Conservation (phyloP, 2,888 invertebrate genomes). For the Oscheius sp. region DNA sequence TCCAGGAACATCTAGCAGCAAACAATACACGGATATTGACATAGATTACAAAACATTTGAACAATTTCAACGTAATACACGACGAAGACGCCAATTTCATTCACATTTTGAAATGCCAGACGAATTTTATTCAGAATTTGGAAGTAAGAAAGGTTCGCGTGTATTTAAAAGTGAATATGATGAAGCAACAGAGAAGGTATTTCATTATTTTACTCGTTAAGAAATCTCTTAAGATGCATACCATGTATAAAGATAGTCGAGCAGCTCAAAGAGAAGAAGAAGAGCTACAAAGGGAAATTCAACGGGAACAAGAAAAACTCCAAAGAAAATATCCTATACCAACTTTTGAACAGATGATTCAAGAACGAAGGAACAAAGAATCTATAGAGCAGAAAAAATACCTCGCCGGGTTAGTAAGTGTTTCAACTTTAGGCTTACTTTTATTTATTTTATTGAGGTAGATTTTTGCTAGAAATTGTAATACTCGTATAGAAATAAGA, state of each 20-base stretch:
- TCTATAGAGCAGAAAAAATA: constrained; percentile 43
- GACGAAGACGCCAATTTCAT: constrained; percentile 48
- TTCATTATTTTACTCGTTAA: neutral
- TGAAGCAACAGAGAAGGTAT: constrained; percentile 41
- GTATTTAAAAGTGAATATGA: constrained; percentile 54
- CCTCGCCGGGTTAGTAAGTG: constrained; percentile 39
- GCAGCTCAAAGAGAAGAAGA: constrained; percentile 59
- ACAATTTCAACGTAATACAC: constrained; percentile 61
- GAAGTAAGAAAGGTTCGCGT: constrained; percentile 38
- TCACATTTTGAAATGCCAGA: constrained; percentile 59
- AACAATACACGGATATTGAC: constrained; percentile 64
- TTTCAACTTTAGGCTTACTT: constrained; percentile 7
- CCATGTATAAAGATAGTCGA: constrained; percentile 56
- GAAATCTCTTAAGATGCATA: neutral
- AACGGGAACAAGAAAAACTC: constrained; percentile 52
- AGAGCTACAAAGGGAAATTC: constrained; percentile 54
- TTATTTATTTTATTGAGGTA: constrained; percentile 1
- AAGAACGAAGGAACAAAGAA: constrained; percentile 47
- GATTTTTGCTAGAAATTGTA: neutral
- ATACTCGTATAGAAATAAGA: constrained; percentile 3
- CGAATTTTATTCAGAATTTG: constrained; percentile 58
- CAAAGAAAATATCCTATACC: constrained; percentile 58
- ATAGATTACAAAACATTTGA: constrained; percentile 67
- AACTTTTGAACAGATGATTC: constrained; percentile 62
- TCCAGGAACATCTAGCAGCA: constrained; percentile 7